These are phyloP conservation scores for Drosophila dives DNA, from an alignment of 2,888 invertebrate genomes.

Conservation along the genomic window DNA sequence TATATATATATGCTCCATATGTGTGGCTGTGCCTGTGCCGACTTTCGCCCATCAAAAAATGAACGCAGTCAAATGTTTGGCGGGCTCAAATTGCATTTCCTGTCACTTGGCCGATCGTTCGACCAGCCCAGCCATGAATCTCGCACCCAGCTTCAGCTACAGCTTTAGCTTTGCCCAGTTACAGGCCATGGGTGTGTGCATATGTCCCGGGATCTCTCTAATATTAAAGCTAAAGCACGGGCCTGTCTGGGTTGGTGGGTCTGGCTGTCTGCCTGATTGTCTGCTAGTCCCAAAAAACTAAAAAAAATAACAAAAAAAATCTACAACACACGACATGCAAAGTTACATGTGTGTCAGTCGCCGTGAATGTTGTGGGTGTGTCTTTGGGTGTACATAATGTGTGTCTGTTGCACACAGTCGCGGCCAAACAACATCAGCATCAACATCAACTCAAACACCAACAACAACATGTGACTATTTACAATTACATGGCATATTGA, in stretches of 20 bases:
- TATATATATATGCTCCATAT: constrained; percentile 29
- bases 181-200: constrained; percentile 64
- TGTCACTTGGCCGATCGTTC: constrained; percentile 73
- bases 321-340: constrained; percentile 61
- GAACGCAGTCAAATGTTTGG: constrained; percentile 70
- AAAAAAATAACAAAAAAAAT: constrained; percentile 5
- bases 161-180: constrained; percentile 10
- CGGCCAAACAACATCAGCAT: constrained; percentile 43
- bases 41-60: constrained; percentile 75
- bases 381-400: constrained; percentile 45
- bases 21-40: constrained; percentile 40
- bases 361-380: constrained; percentile 54
- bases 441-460: constrained; percentile 56
- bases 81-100: constrained; percentile 78
- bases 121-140: constrained; percentile 55
- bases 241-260: constrained; percentile 37
- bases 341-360: constrained; percentile 70
- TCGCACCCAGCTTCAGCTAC: constrained; percentile 36
- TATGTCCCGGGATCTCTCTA: constrained; percentile 48
- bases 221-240: constrained; percentile 31
- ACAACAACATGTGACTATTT: constrained; percentile 42
- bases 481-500: constrained; percentile 64
- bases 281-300: constrained; percentile 41
- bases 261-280: constrained; percentile 55
- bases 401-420: constrained; percentile 31